Evolutionary conservation across 2,113 vertebrate genomes (phyloP).

Genomic region (Gambusia affinis): DNA sequence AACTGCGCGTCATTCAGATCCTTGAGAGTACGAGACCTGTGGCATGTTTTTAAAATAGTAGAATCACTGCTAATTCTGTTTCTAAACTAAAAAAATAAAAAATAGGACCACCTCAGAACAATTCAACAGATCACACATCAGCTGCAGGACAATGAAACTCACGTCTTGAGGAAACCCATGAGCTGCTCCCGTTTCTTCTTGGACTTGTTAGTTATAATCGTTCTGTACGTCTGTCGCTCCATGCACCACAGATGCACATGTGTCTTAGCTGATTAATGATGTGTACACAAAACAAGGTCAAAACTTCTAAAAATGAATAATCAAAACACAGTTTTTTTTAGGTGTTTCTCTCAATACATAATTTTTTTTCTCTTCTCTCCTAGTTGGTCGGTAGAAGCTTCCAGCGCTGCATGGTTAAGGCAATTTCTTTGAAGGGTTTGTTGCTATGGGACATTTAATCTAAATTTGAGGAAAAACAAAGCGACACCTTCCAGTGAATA

Average conservation of each 20-base stretch:
- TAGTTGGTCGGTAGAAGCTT: background rate
- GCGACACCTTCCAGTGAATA: too few species aligned
- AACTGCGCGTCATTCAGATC: slow-evolving; percentile 79
- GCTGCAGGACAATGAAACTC: slow-evolving; percentile 36
- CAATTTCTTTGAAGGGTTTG: too few species aligned
- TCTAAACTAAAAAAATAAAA: background rate
- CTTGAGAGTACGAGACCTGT: slow-evolving; percentile 80
- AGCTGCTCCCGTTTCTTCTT: slow-evolving; percentile 79
- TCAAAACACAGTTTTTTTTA: background rate
- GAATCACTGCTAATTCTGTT: background rate
- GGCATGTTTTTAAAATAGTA: background rate
- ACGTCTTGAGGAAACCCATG: slow-evolving; percentile 81
- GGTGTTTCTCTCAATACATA: background rate
- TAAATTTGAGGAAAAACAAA: too few species aligned
- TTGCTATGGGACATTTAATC: too few species aligned
- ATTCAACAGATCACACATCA: background rate
- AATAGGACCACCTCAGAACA: too few species aligned
- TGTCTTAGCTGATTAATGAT: slow-evolving; percentile 67
- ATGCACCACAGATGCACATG: slow-evolving; percentile 81
- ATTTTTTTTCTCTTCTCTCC: background rate
- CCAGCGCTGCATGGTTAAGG: background rate
- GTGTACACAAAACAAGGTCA: background rate
- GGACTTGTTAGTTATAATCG: slow-evolving; percentile 82
- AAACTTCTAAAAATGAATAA: background rate
- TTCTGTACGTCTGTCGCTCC: slow-evolving; percentile 81